Evolutionary conservation across 2,888 invertebrate genomes (phyloP).

Genomic region (Phaedon cochleariae): DNA sequence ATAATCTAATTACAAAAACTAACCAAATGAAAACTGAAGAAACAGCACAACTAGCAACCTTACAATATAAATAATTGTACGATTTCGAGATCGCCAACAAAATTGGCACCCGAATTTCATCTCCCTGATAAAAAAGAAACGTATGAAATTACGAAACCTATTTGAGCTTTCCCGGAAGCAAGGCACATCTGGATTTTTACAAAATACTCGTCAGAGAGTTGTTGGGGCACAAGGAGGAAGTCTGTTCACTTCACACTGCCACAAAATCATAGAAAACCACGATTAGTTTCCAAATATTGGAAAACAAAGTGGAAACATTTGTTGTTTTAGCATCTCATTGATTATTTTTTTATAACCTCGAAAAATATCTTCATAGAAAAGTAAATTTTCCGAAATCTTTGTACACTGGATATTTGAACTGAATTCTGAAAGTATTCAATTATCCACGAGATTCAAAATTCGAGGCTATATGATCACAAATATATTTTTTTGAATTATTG

Average conservation of each 20-base stretch:
- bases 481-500: too few species aligned
- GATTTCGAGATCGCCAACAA: background rate
- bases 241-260: background rate
- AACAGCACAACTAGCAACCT: conserved; percentile 38
- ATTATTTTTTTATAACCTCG: too few species aligned
- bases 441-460: too few species aligned
- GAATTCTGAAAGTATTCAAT: too few species aligned
- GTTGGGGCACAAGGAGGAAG: background rate
- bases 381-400: too few species aligned
- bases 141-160: background rate
- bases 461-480: too few species aligned
- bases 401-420: too few species aligned
- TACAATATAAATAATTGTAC: conserved; percentile 21
- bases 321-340: too few species aligned
- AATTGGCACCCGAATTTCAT: conserved; percentile 11
- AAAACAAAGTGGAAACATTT: background rate
- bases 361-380: too few species aligned
- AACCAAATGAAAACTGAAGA: conserved; percentile 24
- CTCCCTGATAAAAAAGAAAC: background rate
- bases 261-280: background rate
- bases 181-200: background rate
- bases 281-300: background rate
- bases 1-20: conserved; percentile 18
- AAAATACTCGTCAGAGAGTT: background rate
- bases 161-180: background rate